Evolutionary conservation across 35 echinoderm and acorn worm species (phyloP).

Genomic region (Lytechinus variegatus): DNA sequence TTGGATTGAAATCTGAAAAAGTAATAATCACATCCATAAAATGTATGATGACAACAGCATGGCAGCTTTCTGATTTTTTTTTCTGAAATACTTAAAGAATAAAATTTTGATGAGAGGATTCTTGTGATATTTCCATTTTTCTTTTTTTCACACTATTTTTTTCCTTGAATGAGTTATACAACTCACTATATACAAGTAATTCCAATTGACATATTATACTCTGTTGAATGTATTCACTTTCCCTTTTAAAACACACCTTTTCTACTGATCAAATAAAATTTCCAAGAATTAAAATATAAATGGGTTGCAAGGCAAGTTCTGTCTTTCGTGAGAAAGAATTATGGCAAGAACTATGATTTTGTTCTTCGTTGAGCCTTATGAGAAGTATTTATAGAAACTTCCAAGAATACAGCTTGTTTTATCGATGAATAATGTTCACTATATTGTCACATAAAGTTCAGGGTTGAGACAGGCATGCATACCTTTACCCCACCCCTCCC

Average conservation of each 20-base stretch:
- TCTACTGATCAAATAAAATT: neutral
- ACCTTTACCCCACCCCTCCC: neutral
- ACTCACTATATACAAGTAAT: too few relatives aligned
- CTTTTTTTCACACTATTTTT: too few relatives aligned
- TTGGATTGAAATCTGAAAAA: too few relatives aligned
- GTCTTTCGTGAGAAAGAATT: neutral
- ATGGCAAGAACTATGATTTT: neutral
- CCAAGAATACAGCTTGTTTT: neutral
- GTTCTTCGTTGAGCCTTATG: neutral
- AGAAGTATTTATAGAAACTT: neutral
- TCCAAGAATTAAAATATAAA: neutral
- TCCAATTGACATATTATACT: too few relatives aligned
- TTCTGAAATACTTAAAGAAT: neutral
- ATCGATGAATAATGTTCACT: neutral
- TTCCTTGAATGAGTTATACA: too few relatives aligned
- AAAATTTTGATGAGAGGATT: neutral
- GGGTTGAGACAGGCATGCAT: neutral
- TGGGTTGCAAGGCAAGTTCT: neutral
- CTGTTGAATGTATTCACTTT: too few relatives aligned
- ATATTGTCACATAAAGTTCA: neutral
- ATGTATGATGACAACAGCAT: too few relatives aligned
- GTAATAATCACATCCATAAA: too few relatives aligned
- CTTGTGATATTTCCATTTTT: too few relatives aligned
- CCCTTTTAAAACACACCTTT: neutral
- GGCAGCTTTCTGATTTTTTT: neutral